Evolutionary conservation across 2,888 invertebrate genomes (phyloP), one percentile per base, ranked within the genome.

Genomic region (Geophilus truncorum): DNA sequence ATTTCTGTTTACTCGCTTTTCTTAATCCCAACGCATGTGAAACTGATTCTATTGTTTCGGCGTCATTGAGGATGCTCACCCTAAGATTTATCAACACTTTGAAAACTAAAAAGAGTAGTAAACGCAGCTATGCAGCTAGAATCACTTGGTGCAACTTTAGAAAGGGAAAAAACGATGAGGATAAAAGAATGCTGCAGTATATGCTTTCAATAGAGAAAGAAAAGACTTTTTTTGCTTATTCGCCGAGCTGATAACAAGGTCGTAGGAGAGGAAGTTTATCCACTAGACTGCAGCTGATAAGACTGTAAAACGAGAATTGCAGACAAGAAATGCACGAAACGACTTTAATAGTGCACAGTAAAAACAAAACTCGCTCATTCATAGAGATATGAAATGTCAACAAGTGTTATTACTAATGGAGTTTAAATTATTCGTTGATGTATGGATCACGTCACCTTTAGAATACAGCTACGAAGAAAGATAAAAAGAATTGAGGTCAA

Each of bases 401-500:
- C 70, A 70, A 70, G 70, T 28, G 70, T 28, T 28, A 70, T 70
- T 70, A 70, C 70, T 28, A 70, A 70, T 70, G 70, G n/a, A 25
- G 70, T 25, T 70, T 70, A 25, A 70, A 70, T 70, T 70, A 70
- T 70, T 70, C 70, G 70, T 70, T 70, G 70, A 70, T 28, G 15
- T 3, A 70, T 28, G 70, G 15, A 28, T 70, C 28, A 70, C 28
- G 70, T 25, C 70, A 70, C 70, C 70, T 70, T 28, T 70, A 25
- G 28, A 70, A 25, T 18, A 9, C 32, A 4, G 32, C 32, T 9
- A 28, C 7, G 28, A 70, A 28, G 12, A n/a, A 28, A 70, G 70
- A 70, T 25, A 70, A 70, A 70, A 70, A 70, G 70, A 70, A 70
- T 70, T 70, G 28, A 70, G 70, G 70, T 70, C 70, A 70, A 70